Percentiles rank a stretch among this genome's conserved stretches.
phyloP scores from a whole-genome alignment of 2,113 vertebrate genomes.

The Sinocyclocheilus anshuiensis region DNA sequence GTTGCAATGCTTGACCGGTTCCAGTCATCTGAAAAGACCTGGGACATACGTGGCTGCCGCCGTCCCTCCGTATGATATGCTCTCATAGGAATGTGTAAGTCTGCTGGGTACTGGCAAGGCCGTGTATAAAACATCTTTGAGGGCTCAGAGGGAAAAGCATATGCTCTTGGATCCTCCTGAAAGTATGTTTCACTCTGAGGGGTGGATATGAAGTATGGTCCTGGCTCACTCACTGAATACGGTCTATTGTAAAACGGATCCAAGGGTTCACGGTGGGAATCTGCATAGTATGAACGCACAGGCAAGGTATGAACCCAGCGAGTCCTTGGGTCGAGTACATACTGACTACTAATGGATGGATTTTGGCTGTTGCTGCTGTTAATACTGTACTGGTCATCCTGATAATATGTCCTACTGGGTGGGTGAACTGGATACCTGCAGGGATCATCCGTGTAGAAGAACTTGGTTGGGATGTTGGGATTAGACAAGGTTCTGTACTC shows the following conservation, averaged over 20 bases:
- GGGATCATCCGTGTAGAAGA: constrained; percentile 87
- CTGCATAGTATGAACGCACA: constrained; percentile 71
- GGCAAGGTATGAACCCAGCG: constrained; percentile 77
- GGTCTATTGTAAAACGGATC: constrained; percentile 71
- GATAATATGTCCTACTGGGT: constrained; percentile 76
- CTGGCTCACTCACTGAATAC: constrained; percentile 76
- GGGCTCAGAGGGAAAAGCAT: constrained; percentile 68
- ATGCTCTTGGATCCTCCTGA: constrained; percentile 74
- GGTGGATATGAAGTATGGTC: constrained; percentile 78
- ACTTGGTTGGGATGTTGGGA: constrained; percentile 85
- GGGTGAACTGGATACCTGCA: constrained; percentile 73
- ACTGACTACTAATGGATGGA: constrained; percentile 73
- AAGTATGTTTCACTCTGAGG: constrained; percentile 71
- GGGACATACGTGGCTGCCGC: constrained; percentile 74
- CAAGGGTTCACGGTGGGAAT: constrained; percentile 66
- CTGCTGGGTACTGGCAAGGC: constrained; percentile 79
- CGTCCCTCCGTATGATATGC: constrained; percentile 75
- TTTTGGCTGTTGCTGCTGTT: constrained; percentile 75
- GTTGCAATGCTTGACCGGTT: constrained; percentile 79
- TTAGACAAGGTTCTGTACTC: constrained; percentile 82
- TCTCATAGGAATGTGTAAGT: constrained; percentile 76
- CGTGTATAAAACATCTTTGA: constrained; percentile 79
- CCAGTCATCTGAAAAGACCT: constrained; percentile 83
- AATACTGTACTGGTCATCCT: constrained; percentile 76
- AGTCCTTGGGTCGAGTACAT: constrained; percentile 71